These are phyloP conservation scores for Microplitis manilae DNA, from an alignment of 2,888 invertebrate species.

Conservation along the genomic window DNA sequence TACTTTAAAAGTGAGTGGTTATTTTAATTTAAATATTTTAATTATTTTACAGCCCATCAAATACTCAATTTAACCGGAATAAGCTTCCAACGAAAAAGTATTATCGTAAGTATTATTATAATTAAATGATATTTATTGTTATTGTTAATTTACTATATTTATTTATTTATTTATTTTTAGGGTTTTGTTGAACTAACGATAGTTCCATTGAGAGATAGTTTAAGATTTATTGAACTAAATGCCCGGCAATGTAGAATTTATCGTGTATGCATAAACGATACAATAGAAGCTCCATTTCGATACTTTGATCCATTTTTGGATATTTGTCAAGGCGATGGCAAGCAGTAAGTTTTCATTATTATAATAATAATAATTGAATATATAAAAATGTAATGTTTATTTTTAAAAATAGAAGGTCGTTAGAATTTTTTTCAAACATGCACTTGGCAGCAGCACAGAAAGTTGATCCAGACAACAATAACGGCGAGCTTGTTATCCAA, in stretches of 20 bases:
- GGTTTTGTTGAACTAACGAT: conserved; percentile 94
- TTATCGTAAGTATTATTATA: conserved; percentile 83
- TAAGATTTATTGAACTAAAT: conserved; percentile 89
- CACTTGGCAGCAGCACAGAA: conserved; percentile 88
- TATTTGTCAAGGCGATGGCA: conserved; percentile 87
- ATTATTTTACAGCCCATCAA: conserved; percentile 88
- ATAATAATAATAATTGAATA: background rate
- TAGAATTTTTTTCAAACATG: conserved; percentile 87
- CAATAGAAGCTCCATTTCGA: conserved; percentile 90
- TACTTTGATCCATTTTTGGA: conserved; percentile 97
- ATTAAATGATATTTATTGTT: background rate
- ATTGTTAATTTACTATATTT: background rate
- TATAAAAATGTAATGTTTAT: background rate
- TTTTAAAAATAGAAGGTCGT: conserved; percentile 78
- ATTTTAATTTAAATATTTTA: conserved; percentile 34
- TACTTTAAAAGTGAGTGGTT: conserved; percentile 3
- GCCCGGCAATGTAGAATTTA: conserved; percentile 96
- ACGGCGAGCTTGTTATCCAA: conserved; percentile 91
- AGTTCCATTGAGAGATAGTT: conserved; percentile 86
- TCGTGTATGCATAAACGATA: conserved; percentile 89
- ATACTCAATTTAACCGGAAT: conserved; percentile 95
- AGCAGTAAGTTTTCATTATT: conserved; percentile 79
- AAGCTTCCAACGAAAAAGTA: conserved; percentile 91
- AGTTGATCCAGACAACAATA: conserved; percentile 91
- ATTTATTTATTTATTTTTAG: too few species aligned